phyloP scores from a whole-genome alignment of 2,113 vertebrate species.

The Clarias gariepinus region DNA sequence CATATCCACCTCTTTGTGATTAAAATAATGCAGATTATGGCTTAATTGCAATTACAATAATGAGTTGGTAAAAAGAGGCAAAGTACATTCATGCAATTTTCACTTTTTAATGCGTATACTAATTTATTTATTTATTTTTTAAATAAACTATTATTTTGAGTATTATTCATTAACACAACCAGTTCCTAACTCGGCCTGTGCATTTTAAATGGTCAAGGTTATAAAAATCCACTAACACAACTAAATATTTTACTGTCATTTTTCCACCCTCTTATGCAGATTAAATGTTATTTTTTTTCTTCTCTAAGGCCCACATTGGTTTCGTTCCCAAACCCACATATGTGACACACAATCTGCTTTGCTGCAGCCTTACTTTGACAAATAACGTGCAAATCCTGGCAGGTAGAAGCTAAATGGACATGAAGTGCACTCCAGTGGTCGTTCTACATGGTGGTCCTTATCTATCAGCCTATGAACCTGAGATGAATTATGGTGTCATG shows the following conservation, averaged over 20 bases:
- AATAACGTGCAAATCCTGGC: slow-evolving; percentile 38
- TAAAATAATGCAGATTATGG: not conserved
- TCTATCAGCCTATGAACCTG: slow-evolving; percentile 53
- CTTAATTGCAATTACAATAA: not conserved
- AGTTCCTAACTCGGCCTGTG: not conserved
- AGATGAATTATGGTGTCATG: slow-evolving; percentile 57
- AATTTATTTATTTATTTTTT: not conserved
- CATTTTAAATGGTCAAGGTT: not conserved
- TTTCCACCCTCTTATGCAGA: not conserved
- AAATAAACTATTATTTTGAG: not conserved
- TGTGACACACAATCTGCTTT: slow-evolving; percentile 4
- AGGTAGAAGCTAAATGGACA: slow-evolving; percentile 32
- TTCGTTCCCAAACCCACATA: not conserved
- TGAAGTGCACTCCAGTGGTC: slow-evolving; percentile 26
- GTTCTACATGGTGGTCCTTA: slow-evolving; percentile 52
- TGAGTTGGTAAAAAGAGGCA: not conserved
- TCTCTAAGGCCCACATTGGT: not conserved
- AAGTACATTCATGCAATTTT: not conserved
- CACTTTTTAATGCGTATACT: not conserved
- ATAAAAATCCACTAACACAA: not conserved
- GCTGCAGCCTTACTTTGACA: slow-evolving; percentile 37
- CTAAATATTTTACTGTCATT: not conserved
- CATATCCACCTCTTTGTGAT: not conserved
- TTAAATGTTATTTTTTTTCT: not conserved
- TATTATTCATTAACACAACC: not conserved